Conservation (phyloP, 2,888 invertebrate genomes). For the Iselma pallidipennis region DNA sequence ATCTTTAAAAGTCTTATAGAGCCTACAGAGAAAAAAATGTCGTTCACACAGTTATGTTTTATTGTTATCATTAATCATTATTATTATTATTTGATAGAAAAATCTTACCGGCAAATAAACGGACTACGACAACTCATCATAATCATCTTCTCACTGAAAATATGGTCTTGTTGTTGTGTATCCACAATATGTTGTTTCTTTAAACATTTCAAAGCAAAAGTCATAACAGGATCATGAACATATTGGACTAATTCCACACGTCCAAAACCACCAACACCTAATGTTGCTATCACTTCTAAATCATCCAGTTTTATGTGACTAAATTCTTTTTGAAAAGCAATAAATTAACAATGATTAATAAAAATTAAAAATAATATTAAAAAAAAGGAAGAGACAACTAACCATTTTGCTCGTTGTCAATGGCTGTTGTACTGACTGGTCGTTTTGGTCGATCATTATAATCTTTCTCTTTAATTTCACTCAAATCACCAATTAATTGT, state of each 20-base stretch:
- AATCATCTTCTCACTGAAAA: constrained; percentile 71
- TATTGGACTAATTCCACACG: constrained; percentile 66
- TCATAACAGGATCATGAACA: constrained; percentile 55
- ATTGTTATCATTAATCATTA: too few species aligned
- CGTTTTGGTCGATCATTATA: constrained; percentile 67
- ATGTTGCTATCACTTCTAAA: constrained; percentile 67
- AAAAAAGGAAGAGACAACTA: not conserved
- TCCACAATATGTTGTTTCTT: constrained; percentile 75
- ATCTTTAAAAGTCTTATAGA: constrained; percentile 70
- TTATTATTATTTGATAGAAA: not conserved
- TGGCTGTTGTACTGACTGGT: constrained; percentile 39
- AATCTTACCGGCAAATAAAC: constrained; percentile 70
- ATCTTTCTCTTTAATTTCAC: constrained; percentile 73
- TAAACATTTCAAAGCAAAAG: constrained; percentile 71
- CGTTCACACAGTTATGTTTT: too few species aligned
- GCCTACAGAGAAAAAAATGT: too few species aligned
- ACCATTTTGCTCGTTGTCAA: constrained; percentile 41
- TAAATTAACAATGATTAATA: not conserved
- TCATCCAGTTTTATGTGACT: constrained; percentile 59
- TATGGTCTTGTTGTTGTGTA: constrained; percentile 74
- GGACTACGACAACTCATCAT: constrained; percentile 71
- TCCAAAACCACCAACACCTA: constrained; percentile 76
- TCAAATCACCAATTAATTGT: constrained; percentile 75
- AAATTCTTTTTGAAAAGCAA: constrained; percentile 46
- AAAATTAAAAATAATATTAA: not conserved